These are phyloP conservation scores for Ovis aries DNA, from an alignment of 2,113 vertebrate genomes.

Conservation along the genomic window ARS-UI_Ramb_v3.0 NC_056073.1:50862001-50862500, in stretches of 20 bases:
- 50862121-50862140: background rate
- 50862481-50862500: constrained; percentile 6
- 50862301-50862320: background rate
- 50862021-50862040: background rate
- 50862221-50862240: background rate
- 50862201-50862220: background rate
- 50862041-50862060: background rate
- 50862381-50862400: background rate
- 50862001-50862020: background rate
- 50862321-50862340: background rate
- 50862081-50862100: background rate
- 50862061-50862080: background rate
- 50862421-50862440: background rate
- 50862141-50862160: background rate
- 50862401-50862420: background rate
- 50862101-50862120: background rate
- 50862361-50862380: background rate
- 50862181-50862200: background rate
- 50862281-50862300: background rate
- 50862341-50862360: background rate
- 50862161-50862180: background rate
- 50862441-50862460: background rate
- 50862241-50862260: background rate
- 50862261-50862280: background rate
- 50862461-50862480: background rate